phyloP scores from a whole-genome alignment of 2,888 invertebrate species.

The Catocala nupta region DNA sequence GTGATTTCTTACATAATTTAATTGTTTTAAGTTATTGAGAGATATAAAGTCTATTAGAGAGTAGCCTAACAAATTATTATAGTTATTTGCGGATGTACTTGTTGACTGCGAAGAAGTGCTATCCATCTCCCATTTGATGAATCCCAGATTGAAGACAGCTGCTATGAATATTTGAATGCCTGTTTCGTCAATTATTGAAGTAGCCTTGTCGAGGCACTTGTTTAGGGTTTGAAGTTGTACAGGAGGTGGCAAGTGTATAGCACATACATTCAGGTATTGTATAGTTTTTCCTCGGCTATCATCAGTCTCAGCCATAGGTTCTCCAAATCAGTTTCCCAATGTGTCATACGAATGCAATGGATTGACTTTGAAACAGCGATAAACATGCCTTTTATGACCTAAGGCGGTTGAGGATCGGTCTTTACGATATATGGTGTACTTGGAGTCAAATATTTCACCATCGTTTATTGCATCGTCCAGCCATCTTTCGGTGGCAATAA shows the following conservation, averaged over 20 bases:
- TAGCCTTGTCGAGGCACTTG: background rate
- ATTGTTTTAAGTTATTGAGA: background rate
- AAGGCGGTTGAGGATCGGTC: background rate
- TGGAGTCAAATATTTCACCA: background rate
- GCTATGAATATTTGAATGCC: background rate
- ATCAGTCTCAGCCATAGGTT: conserved; percentile 3
- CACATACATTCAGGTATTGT: conserved; percentile 5
- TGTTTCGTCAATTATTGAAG: background rate
- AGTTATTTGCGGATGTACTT: background rate
- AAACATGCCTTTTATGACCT: background rate
- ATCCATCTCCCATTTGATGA: background rate
- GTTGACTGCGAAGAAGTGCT: background rate
- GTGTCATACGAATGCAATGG: background rate
- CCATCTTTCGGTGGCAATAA: conserved; percentile 7
- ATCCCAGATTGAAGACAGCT: background rate
- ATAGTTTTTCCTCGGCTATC: background rate
- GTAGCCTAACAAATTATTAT: background rate
- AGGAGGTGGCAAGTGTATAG: background rate
- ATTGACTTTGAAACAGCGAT: background rate
- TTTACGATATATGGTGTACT: conserved; percentile 1
- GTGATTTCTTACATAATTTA: background rate
- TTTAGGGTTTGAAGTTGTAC: background rate
- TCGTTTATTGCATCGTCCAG: background rate
- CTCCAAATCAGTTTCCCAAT: conserved; percentile 3
- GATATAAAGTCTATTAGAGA: conserved; percentile 7